phyloP scores from a whole-genome alignment of 2,113 vertebrate genomes.

The Sceloporus tristichus region DNA sequence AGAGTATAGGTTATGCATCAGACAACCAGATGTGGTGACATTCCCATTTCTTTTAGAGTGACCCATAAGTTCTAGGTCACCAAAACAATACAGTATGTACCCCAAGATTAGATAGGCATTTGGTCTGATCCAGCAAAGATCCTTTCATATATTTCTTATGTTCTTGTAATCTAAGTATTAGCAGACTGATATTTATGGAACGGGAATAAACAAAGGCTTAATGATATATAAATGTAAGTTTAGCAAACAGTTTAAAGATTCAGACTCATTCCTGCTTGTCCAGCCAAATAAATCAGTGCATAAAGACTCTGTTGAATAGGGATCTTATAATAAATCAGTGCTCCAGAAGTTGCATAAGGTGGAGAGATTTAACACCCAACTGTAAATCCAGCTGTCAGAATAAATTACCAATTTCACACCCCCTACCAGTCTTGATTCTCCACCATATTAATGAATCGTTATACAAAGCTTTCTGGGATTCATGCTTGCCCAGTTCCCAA shows the following conservation, averaged over 20 bases:
- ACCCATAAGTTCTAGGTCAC: background rate
- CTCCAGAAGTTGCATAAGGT: conserved; percentile 42
- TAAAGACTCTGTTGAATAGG: conserved; percentile 46
- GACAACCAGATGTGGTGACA: background rate
- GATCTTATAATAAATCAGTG: background rate
- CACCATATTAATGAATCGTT: conserved; percentile 19
- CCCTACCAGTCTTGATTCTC: background rate
- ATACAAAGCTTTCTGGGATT: conserved; percentile 23
- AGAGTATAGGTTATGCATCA: too few species aligned
- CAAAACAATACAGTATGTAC: background rate
- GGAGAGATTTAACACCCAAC: conserved; percentile 44
- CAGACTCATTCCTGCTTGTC: background rate
- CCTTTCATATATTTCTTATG: background rate
- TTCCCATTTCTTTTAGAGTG: background rate
- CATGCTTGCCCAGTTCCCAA: conserved; percentile 18
- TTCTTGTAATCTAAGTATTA: background rate
- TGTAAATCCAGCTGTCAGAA: conserved; percentile 34
- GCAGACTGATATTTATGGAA: background rate
- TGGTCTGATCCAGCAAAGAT: background rate
- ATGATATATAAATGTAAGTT: background rate
- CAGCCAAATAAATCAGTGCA: background rate
- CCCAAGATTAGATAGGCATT: background rate
- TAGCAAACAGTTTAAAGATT: background rate
- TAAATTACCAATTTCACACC: conserved; percentile 32
- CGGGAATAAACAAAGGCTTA: background rate